Conservation (phyloP, 2,113 vertebrate species). For the Carassius carassius region DNA sequence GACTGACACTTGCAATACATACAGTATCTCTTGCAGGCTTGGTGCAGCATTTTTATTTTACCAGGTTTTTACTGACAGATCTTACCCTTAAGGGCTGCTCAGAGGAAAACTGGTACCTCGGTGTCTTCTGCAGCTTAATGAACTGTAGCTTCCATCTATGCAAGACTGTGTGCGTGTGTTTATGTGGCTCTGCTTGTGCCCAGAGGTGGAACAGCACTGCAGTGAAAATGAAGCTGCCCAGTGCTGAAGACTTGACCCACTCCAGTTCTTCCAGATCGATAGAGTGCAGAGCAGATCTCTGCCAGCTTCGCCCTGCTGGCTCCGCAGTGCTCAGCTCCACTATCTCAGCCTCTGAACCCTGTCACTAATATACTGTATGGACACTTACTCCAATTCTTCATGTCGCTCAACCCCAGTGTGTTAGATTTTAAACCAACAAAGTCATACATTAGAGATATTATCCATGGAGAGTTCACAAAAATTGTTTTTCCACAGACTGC, state of each 20-base stretch:
- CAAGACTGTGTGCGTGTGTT: conserved; percentile 18
- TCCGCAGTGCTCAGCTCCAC: not conserved
- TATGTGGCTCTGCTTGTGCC: conserved; percentile 15
- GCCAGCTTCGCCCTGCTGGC: conserved; percentile 35
- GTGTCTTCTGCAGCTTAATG: conserved; percentile 5
- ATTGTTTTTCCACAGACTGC: not conserved
- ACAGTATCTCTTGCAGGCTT: not conserved
- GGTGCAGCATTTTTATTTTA: conserved; percentile 30
- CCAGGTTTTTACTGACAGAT: not conserved
- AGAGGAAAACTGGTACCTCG: not conserved
- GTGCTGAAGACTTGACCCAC: not conserved
- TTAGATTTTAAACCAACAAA: conserved; percentile 13
- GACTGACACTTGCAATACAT: not conserved
- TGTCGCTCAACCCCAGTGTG: not conserved
- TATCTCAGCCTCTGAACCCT: conserved; percentile 9
- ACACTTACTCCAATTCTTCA: not conserved
- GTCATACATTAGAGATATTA: conserved; percentile 6
- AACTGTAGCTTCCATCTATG: not conserved
- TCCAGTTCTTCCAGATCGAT: conserved; percentile 47
- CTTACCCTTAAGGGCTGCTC: conserved; percentile 7
- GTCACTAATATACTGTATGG: conserved; percentile 19
- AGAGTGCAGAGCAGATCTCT: conserved; percentile 24
- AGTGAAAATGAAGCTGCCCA: conserved; percentile 46
- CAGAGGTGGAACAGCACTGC: conserved; percentile 49
- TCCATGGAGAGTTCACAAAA: conserved; percentile 18